Evolutionary conservation across 37 sponge, comb jelly and placozoan genomes (phyloP), one percentile per base, ranked within the genome.

Genomic region (Agelas oroides): DNA sequence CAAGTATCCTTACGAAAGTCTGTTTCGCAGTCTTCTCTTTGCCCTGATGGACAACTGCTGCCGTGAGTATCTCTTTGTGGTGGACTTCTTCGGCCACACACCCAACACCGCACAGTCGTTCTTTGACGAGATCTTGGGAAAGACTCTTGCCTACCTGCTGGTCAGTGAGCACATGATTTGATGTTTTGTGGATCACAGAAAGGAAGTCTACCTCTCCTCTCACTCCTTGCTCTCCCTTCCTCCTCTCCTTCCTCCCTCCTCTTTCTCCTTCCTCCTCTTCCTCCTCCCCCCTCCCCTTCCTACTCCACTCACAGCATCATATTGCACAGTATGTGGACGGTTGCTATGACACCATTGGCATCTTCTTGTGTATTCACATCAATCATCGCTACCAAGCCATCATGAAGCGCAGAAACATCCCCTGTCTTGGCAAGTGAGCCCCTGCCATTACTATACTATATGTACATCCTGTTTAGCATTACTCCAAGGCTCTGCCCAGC

Each of bases 11-110:
- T 95, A 90, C 66, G 99, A 99, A 75, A 66, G 87, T 33, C 65
- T 99, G 38, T 99, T 96, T 79, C 71, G 99, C 58, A 99, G 97
- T 66, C 65, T 86, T 52, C 94, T 96, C 30, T 99, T 84, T 86
- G 93, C 99, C 12, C 86, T 99, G 6, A 82, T 95, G 87, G 99
- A 99, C 86, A 97, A 93, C 72, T 93, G 85, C 71, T 95, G 94
- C 33, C 84, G 95, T 13, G 99, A 99, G 88, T 99, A 90, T 85
- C 71, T 95, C 28, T 99, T 99, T 64, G 77, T 99, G 46, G 86
- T 88, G 32, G 97, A 99, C 61, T 99, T 99, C 89, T 99, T 99
- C 86, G 80, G 88, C 67, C 81, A 95, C 59, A 79, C 85, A 14
- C 80, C 82, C 0, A 81, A 72, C 38, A 59, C 87, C 20, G 93